Evolutionary conservation across 2,113 vertebrate genomes (phyloP).

Genomic region (Archilochus colubris): DNA sequence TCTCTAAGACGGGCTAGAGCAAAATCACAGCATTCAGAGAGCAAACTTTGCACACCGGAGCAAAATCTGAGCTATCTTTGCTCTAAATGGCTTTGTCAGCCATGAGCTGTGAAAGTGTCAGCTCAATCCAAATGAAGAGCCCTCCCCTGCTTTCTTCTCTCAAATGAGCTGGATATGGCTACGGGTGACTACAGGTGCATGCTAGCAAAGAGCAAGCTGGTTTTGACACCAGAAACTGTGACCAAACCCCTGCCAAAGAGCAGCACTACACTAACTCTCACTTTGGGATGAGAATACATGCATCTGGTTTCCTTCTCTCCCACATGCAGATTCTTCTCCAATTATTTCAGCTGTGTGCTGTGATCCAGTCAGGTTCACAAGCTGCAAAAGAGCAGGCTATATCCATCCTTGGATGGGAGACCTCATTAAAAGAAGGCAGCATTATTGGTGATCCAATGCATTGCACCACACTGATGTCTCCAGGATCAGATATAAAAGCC

Average conservation of each 20-base stretch:
- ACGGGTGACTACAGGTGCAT: background rate
- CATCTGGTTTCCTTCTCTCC: background rate
- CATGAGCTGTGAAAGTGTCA: background rate
- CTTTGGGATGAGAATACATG: background rate
- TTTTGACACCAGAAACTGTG: background rate
- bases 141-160: background rate
- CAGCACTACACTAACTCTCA: background rate
- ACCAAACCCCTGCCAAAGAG: constrained; percentile 1
- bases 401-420: background rate
- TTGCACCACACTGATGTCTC: background rate
- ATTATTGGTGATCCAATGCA: fast-evolving
- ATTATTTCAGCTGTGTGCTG: background rate
- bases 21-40: constrained; percentile 46
- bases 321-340: background rate
- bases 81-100: background rate
- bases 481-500: background rate
- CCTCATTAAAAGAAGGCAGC: background rate
- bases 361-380: background rate
- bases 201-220: constrained; percentile 16
- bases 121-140: background rate
- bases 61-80: constrained; percentile 25
- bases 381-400: background rate
- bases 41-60: background rate
- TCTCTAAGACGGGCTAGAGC: constrained; percentile 49
- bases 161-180: background rate